Conservation (phyloP, 1,140 invertebrate genomes). For the Elymnias hypermnestra region DNA sequence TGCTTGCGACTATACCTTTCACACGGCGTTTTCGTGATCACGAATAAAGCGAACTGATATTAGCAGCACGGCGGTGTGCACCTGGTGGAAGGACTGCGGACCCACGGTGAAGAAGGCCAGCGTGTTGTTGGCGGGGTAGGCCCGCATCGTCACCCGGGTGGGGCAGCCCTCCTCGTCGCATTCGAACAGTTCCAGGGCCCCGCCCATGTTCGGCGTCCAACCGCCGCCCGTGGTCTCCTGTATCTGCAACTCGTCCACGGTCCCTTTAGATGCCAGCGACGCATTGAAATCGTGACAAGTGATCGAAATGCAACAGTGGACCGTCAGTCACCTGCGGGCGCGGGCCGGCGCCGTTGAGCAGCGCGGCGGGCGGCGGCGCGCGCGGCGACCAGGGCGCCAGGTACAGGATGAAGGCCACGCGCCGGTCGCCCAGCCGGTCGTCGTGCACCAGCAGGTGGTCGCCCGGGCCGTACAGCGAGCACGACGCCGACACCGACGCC, state of each 20-base stretch:
- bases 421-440: slow-evolving; percentile 82
- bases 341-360: slow-evolving; percentile 36
- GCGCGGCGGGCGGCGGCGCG: background rate
- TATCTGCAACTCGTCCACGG: too few relatives aligned
- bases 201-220: slow-evolving; percentile 80
- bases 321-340: background rate
- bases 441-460: slow-evolving; percentile 86
- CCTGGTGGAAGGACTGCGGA: slow-evolving; percentile 55
- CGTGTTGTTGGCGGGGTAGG: slow-evolving; percentile 82
- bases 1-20: too few relatives aligned
- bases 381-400: slow-evolving; percentile 71
- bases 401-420: slow-evolving; percentile 85
- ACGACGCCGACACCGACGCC: slow-evolving; percentile 81
- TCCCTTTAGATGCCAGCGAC: too few relatives aligned
- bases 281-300: too few relatives aligned
- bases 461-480: slow-evolving; percentile 82
- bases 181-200: slow-evolving; percentile 80
- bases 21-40: too few relatives aligned
- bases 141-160: slow-evolving; percentile 66
- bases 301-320: background rate
- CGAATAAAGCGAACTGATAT: too few relatives aligned
- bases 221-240: slow-evolving; percentile 26
- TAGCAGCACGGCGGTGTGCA: slow-evolving; percentile 7
- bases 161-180: slow-evolving; percentile 78
- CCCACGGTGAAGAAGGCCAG: slow-evolving; percentile 84